A percentile compares a stretch with the other conserved stretches of the same genome.
Evolutionary conservation across 2,888 invertebrate genomes (phyloP).

Genomic region (Thymelicus acteon): DNA sequence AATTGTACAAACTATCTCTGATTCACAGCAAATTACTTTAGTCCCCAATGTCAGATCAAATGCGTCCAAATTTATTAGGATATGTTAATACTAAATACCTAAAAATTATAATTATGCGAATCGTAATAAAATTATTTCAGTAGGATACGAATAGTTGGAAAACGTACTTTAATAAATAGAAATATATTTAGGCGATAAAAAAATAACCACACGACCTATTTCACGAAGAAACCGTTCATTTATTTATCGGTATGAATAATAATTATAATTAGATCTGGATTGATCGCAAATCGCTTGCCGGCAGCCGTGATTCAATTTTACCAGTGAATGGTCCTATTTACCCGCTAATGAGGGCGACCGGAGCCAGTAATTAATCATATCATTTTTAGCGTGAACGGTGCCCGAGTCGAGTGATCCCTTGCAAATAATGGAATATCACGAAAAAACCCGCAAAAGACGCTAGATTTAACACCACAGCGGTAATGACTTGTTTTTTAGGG

Average conservation of each 20-base stretch:
- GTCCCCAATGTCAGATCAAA: too few species aligned
- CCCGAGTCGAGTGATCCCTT: conserved; percentile 71
- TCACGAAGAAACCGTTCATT: conserved; percentile 46
- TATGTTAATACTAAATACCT: too few species aligned
- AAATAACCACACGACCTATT: conserved; percentile 15
- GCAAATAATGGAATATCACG: conserved; percentile 76
- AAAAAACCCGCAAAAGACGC: conserved; percentile 75
- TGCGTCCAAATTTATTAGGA: too few species aligned
- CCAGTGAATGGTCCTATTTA: conserved; percentile 79
- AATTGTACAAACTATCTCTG: too few species aligned
- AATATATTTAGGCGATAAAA: neutral
- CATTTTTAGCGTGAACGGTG: conserved; percentile 78
- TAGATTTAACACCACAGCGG: conserved; percentile 77
- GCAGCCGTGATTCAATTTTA: conserved; percentile 79
- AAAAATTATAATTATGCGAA: too few species aligned
- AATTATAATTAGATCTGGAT: conserved; percentile 78
- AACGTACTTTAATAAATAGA: too few species aligned
- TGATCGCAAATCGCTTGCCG: conserved; percentile 59
- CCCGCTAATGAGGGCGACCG: conserved; percentile 80
- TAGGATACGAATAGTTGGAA: too few species aligned
- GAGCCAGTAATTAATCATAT: conserved; percentile 82
- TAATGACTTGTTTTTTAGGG: conserved; percentile 85
- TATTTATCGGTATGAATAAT: conserved; percentile 65
- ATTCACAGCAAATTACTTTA: too few species aligned
- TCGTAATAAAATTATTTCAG: too few species aligned